Percentiles rank a stretch among this genome's conserved stretches.
These are phyloP conservation scores for Sitta carolinensis DNA, from an alignment of 2,797 vertebrate species.

Conservation along the genomic window DNA sequence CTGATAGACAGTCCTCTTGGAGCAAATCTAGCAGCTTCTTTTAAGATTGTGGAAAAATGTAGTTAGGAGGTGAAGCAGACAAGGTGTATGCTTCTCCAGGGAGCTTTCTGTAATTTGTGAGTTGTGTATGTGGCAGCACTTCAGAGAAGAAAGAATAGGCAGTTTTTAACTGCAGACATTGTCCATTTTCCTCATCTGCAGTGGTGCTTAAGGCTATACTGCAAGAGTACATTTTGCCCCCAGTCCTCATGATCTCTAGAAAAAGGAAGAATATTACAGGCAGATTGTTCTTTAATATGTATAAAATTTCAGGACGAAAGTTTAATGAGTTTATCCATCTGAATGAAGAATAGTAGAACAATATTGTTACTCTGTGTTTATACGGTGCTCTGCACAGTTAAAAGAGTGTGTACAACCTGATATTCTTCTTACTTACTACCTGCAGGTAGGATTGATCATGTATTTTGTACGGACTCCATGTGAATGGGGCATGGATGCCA, in stretches of 20 bases:
- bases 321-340: background rate
- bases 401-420: background rate
- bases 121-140: background rate
- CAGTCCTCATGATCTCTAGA: background rate
- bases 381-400: background rate
- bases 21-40: background rate
- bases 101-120: background rate
- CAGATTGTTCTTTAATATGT: background rate
- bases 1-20: background rate
- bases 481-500: conserved; percentile 99
- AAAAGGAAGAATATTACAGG: background rate
- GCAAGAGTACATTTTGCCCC: background rate
- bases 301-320: background rate
- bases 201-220: background rate
- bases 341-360: background rate
- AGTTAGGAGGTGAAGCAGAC: background rate
- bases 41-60: background rate
- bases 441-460: conserved; percentile 97
- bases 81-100: background rate
- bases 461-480: conserved; percentile 98
- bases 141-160: background rate
- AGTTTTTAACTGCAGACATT: background rate
- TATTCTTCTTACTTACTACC: background rate
- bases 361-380: background rate
- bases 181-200: background rate